Evolutionary conservation across 1,140 invertebrate genomes (phyloP), one percentile per base, ranked within the genome.

Genomic region (Penaeus chinensis): DNA sequence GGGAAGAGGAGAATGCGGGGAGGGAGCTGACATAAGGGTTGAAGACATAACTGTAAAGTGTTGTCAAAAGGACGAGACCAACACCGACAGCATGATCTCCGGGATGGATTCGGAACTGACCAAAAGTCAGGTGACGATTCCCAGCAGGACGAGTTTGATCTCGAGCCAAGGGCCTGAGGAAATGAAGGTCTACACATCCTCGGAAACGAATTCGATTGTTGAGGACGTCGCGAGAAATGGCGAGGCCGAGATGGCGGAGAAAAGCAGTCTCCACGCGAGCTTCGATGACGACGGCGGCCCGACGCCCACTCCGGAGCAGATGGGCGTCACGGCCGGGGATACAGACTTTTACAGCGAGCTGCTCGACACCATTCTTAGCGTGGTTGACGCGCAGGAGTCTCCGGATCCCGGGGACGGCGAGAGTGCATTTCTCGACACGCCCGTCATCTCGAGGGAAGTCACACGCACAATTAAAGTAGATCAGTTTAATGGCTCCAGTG

Each of bases 341-440:
- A 83, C 86, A 77, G 86, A 87, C 65, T 87, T 87, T 47, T 87
- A 87, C 61, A 87, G 86, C 22, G 86, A 87, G 78, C 24, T 87
- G 60, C 32, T 87, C 37, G 86, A 87, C 54, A 87, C 86, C 60
- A 87, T 87, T n/a, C 71, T 87, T 18, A 87, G 80, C 82, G 86
- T 87, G 22, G 86, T 87, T 13, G 86, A 87, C 47, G 80, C 78
- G 5, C 79, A 87, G 65, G 86, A 87, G 20, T 81, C 80, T 27
- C 77, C 80, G 24, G 74, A 71, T 74, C 61, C 79, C 20, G 60
- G 63, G 22, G 60, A 81, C 18, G 37, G n/a, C 10, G 42, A 27
- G 20, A 3, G 10, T 27, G 27, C 42, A 32, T 54, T 54, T 13
- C 54, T 54, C 16, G 54, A 54, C 54, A 54, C 54, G 54, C 54